Evolutionary conservation across 1,140 invertebrate genomes (phyloP), one percentile per base, ranked within the genome.

Genomic region (Nasonia giraulti): DNA sequence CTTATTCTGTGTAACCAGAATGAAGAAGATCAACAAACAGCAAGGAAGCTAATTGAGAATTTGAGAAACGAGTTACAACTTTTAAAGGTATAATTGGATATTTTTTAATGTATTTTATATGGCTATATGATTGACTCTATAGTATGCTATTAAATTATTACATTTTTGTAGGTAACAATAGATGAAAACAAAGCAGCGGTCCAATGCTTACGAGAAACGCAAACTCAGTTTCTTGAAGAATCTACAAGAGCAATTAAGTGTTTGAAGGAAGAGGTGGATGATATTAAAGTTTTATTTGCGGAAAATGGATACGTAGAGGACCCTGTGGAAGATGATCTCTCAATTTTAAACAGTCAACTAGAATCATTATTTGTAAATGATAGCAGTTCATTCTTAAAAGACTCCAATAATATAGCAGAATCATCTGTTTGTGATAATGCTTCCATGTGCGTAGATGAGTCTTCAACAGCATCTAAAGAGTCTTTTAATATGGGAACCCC

Each of bases 281-380:
- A 83, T 66, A 80, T 80, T 12, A 86, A 86, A 86, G 27, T 76
- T 33, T 74, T 86, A 17, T 86, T 86, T 77, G 6, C 11, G 12
- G 85, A 86, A 62, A 83, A 83, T 82, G 85, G 85, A 68, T 86
- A 83, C 27, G 20, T 68, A 55, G 85, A 83, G 68, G 85, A 83
- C 23, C 12, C 71, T 44, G 33, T 31, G 0, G 85, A 79, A 0
- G 3, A 50, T 50, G 68, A 85, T 44, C 7, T 86, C n/a, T 69
- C 76, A 40, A 66, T 47, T 73, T 66, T 86, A n/a, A 83, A 66
- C 40, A 47, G 11, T 66, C 62, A 74, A 55, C n/a, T 86, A 14
- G 68, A 82, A 66, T 74, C 69, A 20, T 33, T 86, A 44, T 79
- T 69, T 27, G 37, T 82, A 27, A 50, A 69, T 31, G 81, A 44